These are phyloP conservation scores for Agriopis marginaria DNA, from an alignment of 2,888 invertebrate species.

Conservation along the genomic window DNA sequence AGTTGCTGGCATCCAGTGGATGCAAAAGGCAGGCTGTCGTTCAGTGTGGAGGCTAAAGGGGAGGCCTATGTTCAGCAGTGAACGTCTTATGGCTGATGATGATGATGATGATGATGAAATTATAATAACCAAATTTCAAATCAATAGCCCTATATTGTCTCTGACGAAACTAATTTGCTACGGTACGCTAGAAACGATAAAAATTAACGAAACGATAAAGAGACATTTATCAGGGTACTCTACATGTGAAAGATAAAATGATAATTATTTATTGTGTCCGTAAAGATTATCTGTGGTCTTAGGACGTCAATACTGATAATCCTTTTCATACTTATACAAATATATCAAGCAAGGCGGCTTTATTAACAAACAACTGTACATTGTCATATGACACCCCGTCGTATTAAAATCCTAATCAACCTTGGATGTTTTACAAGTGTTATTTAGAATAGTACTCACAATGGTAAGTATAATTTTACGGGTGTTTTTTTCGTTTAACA, in stretches of 20 bases:
- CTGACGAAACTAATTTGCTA: no score
- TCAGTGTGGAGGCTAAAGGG: no score
- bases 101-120: no score
- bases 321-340: not conserved
- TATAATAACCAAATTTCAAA: no score
- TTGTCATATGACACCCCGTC: not conserved
- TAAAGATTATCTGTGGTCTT: constrained; percentile 5
- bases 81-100: no score
- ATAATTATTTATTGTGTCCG: constrained; percentile 8
- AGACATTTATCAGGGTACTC: not conserved
- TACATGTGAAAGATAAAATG: not conserved
- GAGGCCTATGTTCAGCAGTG: no score
- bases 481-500: no score
- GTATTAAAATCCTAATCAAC: not conserved
- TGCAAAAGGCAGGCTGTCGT: no score
- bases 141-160: no score
- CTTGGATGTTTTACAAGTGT: not conserved
- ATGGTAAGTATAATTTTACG: not conserved
- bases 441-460: not conserved
- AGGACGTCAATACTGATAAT: constrained; percentile 3
- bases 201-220: not conserved
- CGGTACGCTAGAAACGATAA: not conserved
- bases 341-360: not conserved
- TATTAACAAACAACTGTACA: not conserved
- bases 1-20: no score